A percentile compares a stretch with the other conserved stretches of the same genome.
These are phyloP conservation scores for Listronotus bonariensis DNA, from an alignment of 1,140 invertebrate species.

Conservation along the genomic window DNA sequence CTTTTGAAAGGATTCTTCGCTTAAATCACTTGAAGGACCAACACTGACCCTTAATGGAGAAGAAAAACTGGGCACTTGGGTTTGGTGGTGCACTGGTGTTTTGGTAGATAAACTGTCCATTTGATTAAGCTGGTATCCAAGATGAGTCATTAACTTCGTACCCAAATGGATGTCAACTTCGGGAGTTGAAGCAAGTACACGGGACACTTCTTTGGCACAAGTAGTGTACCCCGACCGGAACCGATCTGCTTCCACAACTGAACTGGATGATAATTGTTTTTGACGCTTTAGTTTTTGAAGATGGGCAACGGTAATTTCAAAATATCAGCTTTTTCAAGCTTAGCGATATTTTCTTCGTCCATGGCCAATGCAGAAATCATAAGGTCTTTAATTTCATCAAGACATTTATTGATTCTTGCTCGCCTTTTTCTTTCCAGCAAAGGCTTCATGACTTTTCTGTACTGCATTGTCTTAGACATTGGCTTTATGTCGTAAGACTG, in stretches of 20 bases:
- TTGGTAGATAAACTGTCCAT: conserved; percentile 64
- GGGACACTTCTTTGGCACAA: conserved; percentile 88
- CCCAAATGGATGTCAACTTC: conserved; percentile 83
- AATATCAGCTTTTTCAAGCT: conserved; percentile 96
- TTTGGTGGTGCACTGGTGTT: neutral
- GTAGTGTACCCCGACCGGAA: conserved; percentile 90
- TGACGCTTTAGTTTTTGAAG: conserved; percentile 81
- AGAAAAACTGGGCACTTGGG: neutral
- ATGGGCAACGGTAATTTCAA: conserved; percentile 90
- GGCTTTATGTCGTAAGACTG: conserved; percentile 40
- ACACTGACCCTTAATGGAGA: conserved; percentile 57
- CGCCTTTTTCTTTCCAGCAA: conserved; percentile 91
- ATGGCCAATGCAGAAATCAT: conserved; percentile 85
- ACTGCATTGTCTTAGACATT: conserved; percentile 86
- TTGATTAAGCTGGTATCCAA: conserved; percentile 79
- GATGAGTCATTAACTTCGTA: conserved; percentile 83
- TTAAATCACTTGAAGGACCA: conserved; percentile 55
- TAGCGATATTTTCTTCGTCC: conserved; percentile 86
- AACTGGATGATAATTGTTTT: conserved; percentile 68
- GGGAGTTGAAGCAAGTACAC: conserved; percentile 79
- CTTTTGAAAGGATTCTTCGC: conserved; percentile 60
- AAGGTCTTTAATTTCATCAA: conserved; percentile 90
- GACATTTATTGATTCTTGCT: conserved; percentile 90
- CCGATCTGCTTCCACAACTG: conserved; percentile 74
- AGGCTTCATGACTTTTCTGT: conserved; percentile 94